phyloP scores from a whole-genome alignment of 2,113 vertebrate genomes.

The Melospiza georgiana region DNA sequence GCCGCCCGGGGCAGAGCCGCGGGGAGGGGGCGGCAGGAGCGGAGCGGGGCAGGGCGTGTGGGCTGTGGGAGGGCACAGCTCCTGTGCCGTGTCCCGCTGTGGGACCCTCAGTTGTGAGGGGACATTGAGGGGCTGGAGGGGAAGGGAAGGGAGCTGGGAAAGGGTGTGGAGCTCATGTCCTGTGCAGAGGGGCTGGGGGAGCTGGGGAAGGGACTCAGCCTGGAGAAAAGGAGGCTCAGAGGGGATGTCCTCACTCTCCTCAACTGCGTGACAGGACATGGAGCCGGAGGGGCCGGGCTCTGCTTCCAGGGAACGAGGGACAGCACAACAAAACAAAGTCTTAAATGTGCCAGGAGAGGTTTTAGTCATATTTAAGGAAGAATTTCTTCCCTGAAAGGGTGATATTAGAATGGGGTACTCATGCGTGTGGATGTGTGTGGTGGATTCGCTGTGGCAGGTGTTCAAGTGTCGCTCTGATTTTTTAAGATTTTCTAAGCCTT shows the following conservation, averaged over 20 bases:
- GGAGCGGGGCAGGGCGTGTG: too few relatives aligned
- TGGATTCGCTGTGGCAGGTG: neutral
- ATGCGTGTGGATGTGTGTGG: neutral
- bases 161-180: neutral
- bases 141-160: neutral
- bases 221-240: neutral
- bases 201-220: neutral
- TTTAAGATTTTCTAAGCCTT: too few relatives aligned
- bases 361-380: too few relatives aligned
- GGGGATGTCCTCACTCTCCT: neutral
- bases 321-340: too few relatives aligned
- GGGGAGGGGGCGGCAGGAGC: too few relatives aligned
- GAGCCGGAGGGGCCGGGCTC: fast-evolving
- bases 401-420: neutral
- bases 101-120: neutral
- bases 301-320: too few relatives aligned
- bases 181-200: neutral
- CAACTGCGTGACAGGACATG: neutral
- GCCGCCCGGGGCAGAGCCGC: too few relatives aligned
- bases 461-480: too few relatives aligned
- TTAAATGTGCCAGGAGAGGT: too few relatives aligned
- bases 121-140: neutral
- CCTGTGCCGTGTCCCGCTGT: neutral
- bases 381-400: neutral
- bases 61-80: neutral